Conservation (phyloP, 1,140 invertebrate genomes). For the Drosophila sturtevanti region DNA sequence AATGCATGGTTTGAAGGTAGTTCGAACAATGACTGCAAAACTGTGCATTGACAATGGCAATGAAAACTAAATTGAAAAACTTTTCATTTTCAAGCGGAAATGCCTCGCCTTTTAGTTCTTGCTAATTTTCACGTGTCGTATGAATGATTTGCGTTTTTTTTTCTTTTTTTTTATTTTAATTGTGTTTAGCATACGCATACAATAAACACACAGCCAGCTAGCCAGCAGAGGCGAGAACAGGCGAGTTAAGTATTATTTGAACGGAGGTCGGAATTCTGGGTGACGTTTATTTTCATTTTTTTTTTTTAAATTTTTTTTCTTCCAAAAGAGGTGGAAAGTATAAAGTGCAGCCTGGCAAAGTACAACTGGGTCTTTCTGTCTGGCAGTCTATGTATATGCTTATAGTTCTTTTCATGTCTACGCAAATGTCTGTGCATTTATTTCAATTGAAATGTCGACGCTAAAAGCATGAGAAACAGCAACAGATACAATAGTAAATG, state of each 20-base stretch:
- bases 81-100: conserved; percentile 33
- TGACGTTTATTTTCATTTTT: too few relatives aligned
- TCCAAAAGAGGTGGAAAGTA: conserved; percentile 1
- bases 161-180: conserved; percentile 1
- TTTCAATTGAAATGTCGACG: conserved; percentile 51
- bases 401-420: conserved; percentile 49
- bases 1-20: conserved; percentile 67
- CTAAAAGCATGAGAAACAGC: conserved; percentile 23
- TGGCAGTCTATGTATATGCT: conserved; percentile 20
- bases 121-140: conserved; percentile 42
- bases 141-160: conserved; percentile 25
- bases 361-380: conserved; percentile 14
- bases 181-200: conserved; percentile 44
- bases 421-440: conserved; percentile 51
- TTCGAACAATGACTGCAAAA: conserved; percentile 33
- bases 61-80: conserved; percentile 27
- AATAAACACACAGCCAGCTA: background rate
- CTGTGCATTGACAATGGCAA: conserved; percentile 57
- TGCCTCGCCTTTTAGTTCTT: conserved; percentile 29
- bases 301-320: background rate
- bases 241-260: background rate
- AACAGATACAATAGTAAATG: background rate
- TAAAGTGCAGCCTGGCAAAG: conserved; percentile 45
- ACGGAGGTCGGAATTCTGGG: background rate
- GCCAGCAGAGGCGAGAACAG: background rate